These are phyloP conservation scores for Sclerurus mexicanus DNA, from an alignment of 2,113 vertebrate species.

Conservation along the genomic window DNA sequence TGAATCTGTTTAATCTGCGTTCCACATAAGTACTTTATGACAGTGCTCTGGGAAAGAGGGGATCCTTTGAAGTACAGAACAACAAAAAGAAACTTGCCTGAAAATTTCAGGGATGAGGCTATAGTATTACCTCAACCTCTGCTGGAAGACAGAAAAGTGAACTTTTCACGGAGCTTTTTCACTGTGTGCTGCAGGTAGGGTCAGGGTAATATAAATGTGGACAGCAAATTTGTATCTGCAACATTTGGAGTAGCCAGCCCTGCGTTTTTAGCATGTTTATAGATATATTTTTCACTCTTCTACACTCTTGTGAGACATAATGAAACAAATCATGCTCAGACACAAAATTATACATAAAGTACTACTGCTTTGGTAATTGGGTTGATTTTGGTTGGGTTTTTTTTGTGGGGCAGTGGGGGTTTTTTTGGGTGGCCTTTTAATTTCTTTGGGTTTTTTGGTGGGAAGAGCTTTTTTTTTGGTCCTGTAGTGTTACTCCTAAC, in stretches of 20 bases:
- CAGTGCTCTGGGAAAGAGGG: background rate
- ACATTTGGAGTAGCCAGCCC: background rate
- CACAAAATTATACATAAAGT: background rate
- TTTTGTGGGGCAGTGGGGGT: no score
- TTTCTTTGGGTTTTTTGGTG: fast-evolving
- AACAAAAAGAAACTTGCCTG: background rate
- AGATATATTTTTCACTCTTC: background rate
- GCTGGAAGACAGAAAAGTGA: background rate
- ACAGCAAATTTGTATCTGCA: background rate
- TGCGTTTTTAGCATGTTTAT: background rate
- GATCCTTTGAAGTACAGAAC: background rate
- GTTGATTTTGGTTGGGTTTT: background rate
- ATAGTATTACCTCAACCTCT: background rate
- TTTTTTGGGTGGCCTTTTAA: background rate
- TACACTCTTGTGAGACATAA: background rate
- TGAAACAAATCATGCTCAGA: background rate
- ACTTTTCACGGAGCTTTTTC: background rate
- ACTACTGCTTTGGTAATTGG: background rate
- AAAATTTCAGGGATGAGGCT: background rate
- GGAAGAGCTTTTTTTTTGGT: background rate
- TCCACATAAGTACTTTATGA: background rate
- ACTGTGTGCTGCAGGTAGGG: background rate
- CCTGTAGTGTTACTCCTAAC: background rate
- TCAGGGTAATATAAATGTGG: background rate
- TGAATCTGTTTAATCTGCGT: background rate